phyloP scores from a whole-genome alignment of 2,888 invertebrate species.

The Dolichomitus sp. region DNA sequence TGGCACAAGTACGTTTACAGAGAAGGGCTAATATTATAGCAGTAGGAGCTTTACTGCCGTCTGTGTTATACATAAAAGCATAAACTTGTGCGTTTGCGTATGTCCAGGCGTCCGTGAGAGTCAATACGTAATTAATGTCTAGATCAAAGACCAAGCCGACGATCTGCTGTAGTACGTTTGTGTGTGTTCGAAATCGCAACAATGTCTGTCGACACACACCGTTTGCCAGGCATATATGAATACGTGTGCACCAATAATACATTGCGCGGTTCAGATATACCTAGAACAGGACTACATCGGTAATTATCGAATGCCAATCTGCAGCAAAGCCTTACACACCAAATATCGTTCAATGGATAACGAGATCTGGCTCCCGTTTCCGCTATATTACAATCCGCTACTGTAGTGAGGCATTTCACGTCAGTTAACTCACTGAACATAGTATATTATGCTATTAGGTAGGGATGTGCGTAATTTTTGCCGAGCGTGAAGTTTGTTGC shows the following conservation, averaged over 20 bases:
- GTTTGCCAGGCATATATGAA: not conserved
- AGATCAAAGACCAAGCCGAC: conserved; percentile 55
- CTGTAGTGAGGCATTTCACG: not conserved
- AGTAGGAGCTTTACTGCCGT: not conserved
- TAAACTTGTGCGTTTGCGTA: conserved; percentile 2
- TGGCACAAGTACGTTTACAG: not conserved
- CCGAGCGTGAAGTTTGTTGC: not conserved
- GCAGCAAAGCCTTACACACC: conserved; percentile 48
- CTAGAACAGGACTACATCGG: conserved; percentile 32
- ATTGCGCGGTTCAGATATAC: conserved; percentile 1
- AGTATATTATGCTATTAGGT: too few relatives aligned
- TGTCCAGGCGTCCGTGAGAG: conserved; percentile 27
- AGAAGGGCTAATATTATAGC: not conserved
- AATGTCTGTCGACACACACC: conserved; percentile 35
- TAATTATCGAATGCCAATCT: conserved; percentile 65
- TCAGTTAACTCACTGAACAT: too few relatives aligned
- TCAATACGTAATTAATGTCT: conserved; percentile 60
- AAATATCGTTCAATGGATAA: conserved; percentile 58
- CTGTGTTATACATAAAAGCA: conserved; percentile 12
- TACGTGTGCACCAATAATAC: conserved; percentile 13
- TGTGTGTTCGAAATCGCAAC: conserved; percentile 39
- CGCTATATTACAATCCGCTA: not conserved
- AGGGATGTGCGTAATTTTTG: too few relatives aligned
- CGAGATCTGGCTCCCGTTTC: conserved; percentile 37
- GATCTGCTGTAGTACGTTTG: not conserved